Conservation (phyloP, 2,113 vertebrate species). For the Nipponia nippon region DNA sequence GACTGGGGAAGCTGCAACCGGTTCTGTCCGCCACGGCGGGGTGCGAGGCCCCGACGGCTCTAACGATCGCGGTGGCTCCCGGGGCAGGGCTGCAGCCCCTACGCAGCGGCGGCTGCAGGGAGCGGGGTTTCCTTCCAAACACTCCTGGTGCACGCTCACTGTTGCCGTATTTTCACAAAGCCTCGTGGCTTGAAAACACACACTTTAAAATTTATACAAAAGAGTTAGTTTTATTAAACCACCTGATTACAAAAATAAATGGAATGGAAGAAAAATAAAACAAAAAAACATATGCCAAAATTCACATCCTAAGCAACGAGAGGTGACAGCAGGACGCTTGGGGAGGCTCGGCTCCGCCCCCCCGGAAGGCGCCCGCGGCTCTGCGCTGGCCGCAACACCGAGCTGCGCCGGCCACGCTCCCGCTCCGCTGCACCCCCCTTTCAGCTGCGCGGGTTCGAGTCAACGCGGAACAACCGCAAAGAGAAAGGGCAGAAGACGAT, state of each 20-base stretch:
- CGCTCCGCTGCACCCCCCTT: not conserved
- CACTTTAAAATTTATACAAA: not conserved
- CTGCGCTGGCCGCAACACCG: not conserved
- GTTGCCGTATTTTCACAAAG: rapidly evolving
- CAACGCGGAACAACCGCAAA: not conserved
- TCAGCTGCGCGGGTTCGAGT: not conserved
- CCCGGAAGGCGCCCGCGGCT: not conserved
- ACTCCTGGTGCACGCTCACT: rapidly evolving
- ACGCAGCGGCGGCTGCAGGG: not conserved
- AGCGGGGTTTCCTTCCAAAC: no score
- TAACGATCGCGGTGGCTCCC: no score
- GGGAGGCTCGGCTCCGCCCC: not conserved
- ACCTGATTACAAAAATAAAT: slow-evolving; percentile 1
- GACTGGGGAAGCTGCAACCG: rapidly evolving
- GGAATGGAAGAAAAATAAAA: not conserved
- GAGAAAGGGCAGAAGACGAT: not conserved
- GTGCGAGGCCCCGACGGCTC: no score
- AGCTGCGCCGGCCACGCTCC: not conserved
- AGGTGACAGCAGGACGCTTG: not conserved
- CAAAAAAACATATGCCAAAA: not conserved
- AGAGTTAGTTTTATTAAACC: slow-evolving; percentile 46
- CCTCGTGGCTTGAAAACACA: not conserved
- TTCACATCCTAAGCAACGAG: not conserved
- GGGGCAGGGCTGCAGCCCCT: not conserved
- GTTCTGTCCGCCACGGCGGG: no score